Base-by-base conservation (phyloP, 1,140 invertebrate species). In the Grapholita molesta region DNA sequence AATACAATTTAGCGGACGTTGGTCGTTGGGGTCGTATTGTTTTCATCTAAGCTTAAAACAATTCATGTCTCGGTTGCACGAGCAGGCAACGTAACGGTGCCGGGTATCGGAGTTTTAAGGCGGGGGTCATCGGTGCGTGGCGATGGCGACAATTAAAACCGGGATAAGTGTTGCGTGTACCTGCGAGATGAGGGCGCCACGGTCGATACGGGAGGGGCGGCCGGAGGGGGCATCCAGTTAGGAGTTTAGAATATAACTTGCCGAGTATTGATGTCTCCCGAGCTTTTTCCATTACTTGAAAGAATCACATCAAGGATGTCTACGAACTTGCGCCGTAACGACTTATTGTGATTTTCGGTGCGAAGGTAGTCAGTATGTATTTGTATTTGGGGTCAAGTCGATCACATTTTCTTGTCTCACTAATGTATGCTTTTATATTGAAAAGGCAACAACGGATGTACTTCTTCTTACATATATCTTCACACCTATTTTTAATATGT, bases 121-220 rank as follows among this genome's bases (percentile, higher is more conserved):
- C 73, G 68, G 68, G 80, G 83, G 83, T 87, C 85, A 86, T 83
- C 85, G 79, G 81, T 78, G 86, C 85, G 81, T 87, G 82, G 86
- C 85, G 88, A 90, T 87, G 82, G 86, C 85, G 88, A 90, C 88
- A 90, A 90, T 90, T 90, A 88, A 86, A 90, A 86, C 84, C 85
- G 84, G 84, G 86, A 90, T 88, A 88, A 90, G 86, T 90, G 86
- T 88, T 88, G 85, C 84, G 88, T 88, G 73, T 90, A 90, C 88
- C 88, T 89, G 88, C 74, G 85, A 88, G 86, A 90, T 88, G 86
- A 86, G 85, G 79, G 79, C 83, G 84, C 82, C 68, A 83, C 86
- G 86, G 84, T 88, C 86, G 86, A 88, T 88, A 90, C 75, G 74
- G 70, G 82, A 80, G 73, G 77, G 73, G 55, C 28, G 70, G 68